Percentiles rank a stretch among this genome's conserved stretches.
Conservation (phyloP, 2,113 vertebrate species). For the Otis tarda region DNA sequence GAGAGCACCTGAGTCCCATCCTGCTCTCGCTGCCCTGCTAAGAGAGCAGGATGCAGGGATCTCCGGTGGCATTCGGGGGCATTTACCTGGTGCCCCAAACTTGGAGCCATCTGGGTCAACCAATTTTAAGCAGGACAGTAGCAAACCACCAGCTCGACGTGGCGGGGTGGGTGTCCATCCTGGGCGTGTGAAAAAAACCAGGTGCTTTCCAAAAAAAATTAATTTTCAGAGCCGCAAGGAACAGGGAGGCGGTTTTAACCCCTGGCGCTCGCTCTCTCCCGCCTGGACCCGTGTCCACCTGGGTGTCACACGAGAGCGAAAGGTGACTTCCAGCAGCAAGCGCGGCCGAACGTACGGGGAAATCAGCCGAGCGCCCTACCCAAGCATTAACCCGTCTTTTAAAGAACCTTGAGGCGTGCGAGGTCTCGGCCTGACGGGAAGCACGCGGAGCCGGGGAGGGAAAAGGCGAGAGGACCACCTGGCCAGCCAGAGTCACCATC, state of each 20-base stretch:
- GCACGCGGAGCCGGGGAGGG: neutral
- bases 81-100: rapidly evolving
- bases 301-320: neutral
- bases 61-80: neutral
- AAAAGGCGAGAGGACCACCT: neutral
- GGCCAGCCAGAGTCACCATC: neutral
- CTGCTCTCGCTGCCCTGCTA: neutral
- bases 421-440: neutral
- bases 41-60: neutral
- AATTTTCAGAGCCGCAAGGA: neutral
- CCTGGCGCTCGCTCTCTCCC: neutral
- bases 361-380: neutral
- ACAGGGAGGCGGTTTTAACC: neutral
- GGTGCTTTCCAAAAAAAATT: neutral
- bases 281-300: neutral
- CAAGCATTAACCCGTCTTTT: neutral
- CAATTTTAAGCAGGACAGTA: neutral
- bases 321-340: neutral
- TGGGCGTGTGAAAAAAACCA: neutral
- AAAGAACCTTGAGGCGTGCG: constrained; percentile 15
- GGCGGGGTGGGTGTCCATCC: neutral
- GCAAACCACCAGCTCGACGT: neutral
- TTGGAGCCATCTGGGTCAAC: neutral
- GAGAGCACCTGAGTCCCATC: neutral
- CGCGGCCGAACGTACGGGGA: neutral